Conservation (phyloP, 2,888 invertebrate genomes). For the Rhabditoides inermis region DNA sequence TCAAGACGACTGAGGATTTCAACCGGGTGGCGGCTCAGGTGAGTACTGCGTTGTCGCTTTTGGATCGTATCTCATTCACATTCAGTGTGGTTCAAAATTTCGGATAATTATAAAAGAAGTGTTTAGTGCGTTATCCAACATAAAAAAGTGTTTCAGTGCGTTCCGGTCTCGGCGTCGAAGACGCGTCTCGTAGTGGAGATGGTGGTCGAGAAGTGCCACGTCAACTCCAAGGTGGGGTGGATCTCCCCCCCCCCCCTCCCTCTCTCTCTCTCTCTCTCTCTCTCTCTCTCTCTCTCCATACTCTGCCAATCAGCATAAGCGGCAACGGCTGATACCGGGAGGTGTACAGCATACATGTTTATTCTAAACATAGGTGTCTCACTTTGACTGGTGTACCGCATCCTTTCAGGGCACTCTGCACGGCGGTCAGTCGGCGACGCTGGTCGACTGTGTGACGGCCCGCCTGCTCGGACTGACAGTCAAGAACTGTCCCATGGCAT, state of each 20-base stretch:
- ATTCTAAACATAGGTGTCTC: too few species aligned
- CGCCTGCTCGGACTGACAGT: conserved; percentile 17
- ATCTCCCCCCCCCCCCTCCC: too few species aligned
- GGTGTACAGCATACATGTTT: too few species aligned
- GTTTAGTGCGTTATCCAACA: too few species aligned
- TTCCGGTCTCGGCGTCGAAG: conserved; percentile 12
- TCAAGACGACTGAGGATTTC: conserved; percentile 12
- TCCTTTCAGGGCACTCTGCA: conserved; percentile 26
- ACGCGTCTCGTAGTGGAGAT: conserved; percentile 17
- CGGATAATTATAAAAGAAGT: too few species aligned
- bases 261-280: too few species aligned
- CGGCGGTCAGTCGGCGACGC: conserved; percentile 25
- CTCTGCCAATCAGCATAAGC: too few species aligned
- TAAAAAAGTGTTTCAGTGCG: conserved; percentile 4
- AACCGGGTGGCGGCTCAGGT: conserved; percentile 26
- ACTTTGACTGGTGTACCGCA: too few species aligned
- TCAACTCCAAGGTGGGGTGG: conserved; percentile 15
- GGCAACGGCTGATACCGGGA: too few species aligned
- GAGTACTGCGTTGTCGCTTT: background rate
- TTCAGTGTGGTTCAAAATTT: background rate
- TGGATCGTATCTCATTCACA: background rate
- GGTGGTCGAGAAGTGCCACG: conserved; percentile 22
- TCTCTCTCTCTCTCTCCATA: too few species aligned
- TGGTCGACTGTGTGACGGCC: conserved; percentile 27
- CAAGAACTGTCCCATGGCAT: conserved; percentile 16